A percentile compares a stretch with the other conserved stretches of the same genome.
Evolutionary conservation across 2,113 vertebrate species (phyloP).

Genomic region (Lampris megalopsis): DNA sequence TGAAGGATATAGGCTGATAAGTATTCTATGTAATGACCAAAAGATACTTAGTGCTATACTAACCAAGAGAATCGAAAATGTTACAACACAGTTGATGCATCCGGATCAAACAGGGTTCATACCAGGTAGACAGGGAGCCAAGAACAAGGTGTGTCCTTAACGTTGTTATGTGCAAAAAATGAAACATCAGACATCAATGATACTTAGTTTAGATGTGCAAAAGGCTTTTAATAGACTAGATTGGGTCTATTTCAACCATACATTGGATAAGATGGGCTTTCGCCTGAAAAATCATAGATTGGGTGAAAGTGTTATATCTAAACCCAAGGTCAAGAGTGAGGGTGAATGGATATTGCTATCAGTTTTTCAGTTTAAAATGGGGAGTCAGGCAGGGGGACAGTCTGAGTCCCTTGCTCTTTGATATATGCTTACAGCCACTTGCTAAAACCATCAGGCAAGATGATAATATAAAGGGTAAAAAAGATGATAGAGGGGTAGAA

Average conservation of each 20-base stretch:
- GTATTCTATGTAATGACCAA: neutral
- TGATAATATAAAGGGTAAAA: neutral
- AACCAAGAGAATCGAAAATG: neutral
- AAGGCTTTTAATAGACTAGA: neutral
- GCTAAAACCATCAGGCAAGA: neutral
- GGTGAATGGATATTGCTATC: neutral
- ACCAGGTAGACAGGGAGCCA: neutral
- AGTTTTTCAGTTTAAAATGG: neutral
- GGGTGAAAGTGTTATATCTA: neutral
- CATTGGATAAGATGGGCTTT: neutral
- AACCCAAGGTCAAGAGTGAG: neutral
- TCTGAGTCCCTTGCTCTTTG: neutral
- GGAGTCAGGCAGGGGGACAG: neutral
- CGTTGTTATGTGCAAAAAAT: neutral
- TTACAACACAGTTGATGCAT: neutral
- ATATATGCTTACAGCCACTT: neutral
- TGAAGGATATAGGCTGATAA: conserved; percentile 1
- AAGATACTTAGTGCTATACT: neutral
- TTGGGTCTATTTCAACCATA: neutral
- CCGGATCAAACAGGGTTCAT: neutral
- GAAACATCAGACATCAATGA: neutral
- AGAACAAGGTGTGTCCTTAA: neutral
- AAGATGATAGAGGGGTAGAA: neutral
- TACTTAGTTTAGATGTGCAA: neutral
- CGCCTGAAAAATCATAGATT: neutral